Evolutionary conservation across 1,140 invertebrate species (phyloP), one percentile per base, ranked within the genome.

Genomic region (Nasonia giraulti): DNA sequence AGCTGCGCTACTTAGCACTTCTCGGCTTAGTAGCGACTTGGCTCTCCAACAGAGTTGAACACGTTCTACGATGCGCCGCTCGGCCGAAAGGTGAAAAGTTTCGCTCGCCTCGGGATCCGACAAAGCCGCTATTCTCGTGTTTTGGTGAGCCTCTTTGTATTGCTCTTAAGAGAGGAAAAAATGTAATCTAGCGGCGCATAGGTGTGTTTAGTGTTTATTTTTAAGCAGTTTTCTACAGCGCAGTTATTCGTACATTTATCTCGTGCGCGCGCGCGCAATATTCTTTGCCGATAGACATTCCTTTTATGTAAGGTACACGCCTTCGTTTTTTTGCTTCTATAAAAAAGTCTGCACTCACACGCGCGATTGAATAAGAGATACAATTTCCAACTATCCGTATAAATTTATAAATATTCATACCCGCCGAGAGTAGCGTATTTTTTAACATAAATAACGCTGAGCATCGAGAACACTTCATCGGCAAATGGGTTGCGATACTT

Each of bases 361-460:
- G 17, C 33, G 17, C 10, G 20, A 66, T 50, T 11, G n/a, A 79
- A 79, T 79, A 79, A 79, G 68, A 23, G 31, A 33, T 68, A n/a
- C 55, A 68, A 66, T 79, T 79, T 44, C 27, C 17, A 79, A 20
- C 66, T 79, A 14, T 40, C 7, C 20, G 17, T 69, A 71, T 71
- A 71, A 68, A 79, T 79, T 40, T n/a, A 80, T 71, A 37, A 80
- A 80, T 69, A 71, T 71, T 80, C 68, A 78, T 78, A n/a, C 31
- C 20, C 37, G 12, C 40, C 20, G 1, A 40, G 20, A 37, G 73
- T 8, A 7, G 1, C n/a, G 44, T 50, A 44, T 27, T 31, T 77
- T 55, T 50, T 50, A 10, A 62, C 55, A 50, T 76, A n/a, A 23
- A 75, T 23, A 83, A 66, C 55, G 14, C 55, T 1, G 20, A 62